These are phyloP conservation scores for Galerucella calmariensis DNA, from an alignment of 2,888 invertebrate genomes.

Conservation along the genomic window DNA sequence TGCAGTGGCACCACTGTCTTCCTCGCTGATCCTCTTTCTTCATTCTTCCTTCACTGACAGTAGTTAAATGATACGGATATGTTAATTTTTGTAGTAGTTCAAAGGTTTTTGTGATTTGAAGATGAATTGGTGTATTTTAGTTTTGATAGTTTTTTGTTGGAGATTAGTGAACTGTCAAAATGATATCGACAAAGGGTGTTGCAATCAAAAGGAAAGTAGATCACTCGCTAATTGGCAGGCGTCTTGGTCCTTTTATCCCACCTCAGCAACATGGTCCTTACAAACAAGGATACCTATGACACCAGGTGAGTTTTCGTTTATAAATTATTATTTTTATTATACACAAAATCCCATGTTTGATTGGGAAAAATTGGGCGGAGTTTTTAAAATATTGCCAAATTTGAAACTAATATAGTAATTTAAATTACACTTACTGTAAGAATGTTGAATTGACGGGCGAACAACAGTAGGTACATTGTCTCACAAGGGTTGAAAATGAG, in stretches of 20 bases:
- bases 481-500: too few relatives aligned
- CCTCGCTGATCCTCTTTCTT: slow-evolving; percentile 24
- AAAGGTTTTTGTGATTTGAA: slow-evolving; percentile 39
- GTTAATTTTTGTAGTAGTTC: slow-evolving; percentile 29
- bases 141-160: slow-evolving; percentile 39
- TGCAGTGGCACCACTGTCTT: slow-evolving; percentile 47
- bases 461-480: too few relatives aligned
- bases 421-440: too few relatives aligned
- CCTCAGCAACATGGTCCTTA: slow-evolving; percentile 56
- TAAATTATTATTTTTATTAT: too few relatives aligned
- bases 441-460: too few relatives aligned
- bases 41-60: slow-evolving; percentile 26
- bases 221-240: slow-evolving; percentile 52
- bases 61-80: slow-evolving; percentile 37
- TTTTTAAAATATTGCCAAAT: too few relatives aligned
- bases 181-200: slow-evolving; percentile 37
- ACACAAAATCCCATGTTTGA: background rate
- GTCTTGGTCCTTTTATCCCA: slow-evolving; percentile 54
- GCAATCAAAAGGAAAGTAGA: slow-evolving; percentile 40
- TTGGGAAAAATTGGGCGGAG: too few relatives aligned
- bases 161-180: slow-evolving; percentile 29
- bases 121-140: slow-evolving; percentile 44
- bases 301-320: slow-evolving; percentile 49
- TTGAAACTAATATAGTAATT: too few relatives aligned
- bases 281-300: slow-evolving; percentile 59